A percentile compares a stretch with the other conserved stretches of the same genome.
Evolutionary conservation across 2,113 vertebrate species (phyloP).

Genomic region (Heteronetta atricapilla): DNA sequence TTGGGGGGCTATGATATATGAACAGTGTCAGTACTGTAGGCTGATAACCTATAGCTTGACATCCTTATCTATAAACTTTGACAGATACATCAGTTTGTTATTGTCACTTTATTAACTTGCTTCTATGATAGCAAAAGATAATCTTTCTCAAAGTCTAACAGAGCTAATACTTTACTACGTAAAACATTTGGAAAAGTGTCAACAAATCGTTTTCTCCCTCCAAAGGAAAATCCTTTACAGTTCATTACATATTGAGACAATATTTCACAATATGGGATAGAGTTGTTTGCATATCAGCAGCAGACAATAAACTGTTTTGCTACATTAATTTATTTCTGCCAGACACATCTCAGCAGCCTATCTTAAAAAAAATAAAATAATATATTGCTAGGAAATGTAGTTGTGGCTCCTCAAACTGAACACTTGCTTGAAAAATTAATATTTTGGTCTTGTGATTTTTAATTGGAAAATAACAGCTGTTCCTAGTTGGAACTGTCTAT

Average conservation of each 20-base stretch:
- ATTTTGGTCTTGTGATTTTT: conserved; percentile 72
- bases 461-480: conserved; percentile 75
- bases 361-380: background rate
- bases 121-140: conserved; percentile 68
- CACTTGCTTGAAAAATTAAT: conserved; percentile 70
- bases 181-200: conserved; percentile 56
- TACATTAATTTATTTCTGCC: conserved; percentile 66
- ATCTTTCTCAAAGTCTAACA: conserved; percentile 53
- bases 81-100: conserved; percentile 75
- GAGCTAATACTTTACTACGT: conserved; percentile 56
- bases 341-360: conserved; percentile 40
- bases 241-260: conserved; percentile 11
- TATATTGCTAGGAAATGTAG: conserved; percentile 21
- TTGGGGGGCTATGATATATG: conserved; percentile 72
- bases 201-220: background rate
- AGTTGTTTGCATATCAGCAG: conserved; percentile 67
- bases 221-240: conserved; percentile 37
- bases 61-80: conserved; percentile 75
- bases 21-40: conserved; percentile 62
- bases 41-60: conserved; percentile 76
- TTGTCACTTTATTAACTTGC: conserved; percentile 74
- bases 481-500: conserved; percentile 48
- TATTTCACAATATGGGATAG: conserved; percentile 50
- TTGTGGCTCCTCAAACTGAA: conserved; percentile 35
- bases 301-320: conserved; percentile 70